Evolutionary conservation across 2,797 vertebrate genomes (phyloP).

Genomic region (Monodelphis domestica): DNA sequence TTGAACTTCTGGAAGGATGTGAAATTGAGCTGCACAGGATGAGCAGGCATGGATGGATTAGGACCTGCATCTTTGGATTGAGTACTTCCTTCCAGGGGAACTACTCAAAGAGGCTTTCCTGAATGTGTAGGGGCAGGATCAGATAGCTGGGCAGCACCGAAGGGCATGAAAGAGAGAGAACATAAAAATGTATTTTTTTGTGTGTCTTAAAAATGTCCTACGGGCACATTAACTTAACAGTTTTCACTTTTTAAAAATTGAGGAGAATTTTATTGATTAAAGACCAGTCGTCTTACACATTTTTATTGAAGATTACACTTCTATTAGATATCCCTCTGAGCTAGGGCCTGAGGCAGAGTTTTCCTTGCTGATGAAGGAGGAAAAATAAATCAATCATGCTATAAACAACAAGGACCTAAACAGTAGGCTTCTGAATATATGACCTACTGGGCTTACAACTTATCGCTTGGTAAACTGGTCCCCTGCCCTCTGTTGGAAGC

Average conservation of each 20-base stretch:
- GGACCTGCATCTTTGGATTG: not conserved
- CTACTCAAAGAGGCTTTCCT: not conserved
- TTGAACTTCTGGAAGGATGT: not conserved
- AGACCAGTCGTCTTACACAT: not conserved
- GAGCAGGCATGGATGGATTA: not conserved
- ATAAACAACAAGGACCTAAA: not conserved
- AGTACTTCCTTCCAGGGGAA: not conserved
- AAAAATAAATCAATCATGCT: not conserved
- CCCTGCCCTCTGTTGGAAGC: not conserved
- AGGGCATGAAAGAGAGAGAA: not conserved
- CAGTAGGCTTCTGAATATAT: not conserved
- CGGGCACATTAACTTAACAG: not conserved
- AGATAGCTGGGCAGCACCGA: not conserved
- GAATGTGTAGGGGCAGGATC: not conserved
- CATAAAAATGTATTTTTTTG: not conserved
- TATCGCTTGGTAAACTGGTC: not conserved
- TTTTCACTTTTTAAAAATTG: conserved; percentile 1
- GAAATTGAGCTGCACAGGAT: not conserved
- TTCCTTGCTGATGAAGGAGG: not conserved
- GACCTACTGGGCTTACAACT: not conserved
- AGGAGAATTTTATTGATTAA: not conserved
- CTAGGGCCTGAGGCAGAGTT: not conserved
- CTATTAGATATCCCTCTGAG: not conserved
- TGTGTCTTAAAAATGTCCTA: conserved; percentile 1
- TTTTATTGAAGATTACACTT: not conserved